Conservation (phyloP, 2,888 invertebrate species). For the Apeira syringaria region DNA sequence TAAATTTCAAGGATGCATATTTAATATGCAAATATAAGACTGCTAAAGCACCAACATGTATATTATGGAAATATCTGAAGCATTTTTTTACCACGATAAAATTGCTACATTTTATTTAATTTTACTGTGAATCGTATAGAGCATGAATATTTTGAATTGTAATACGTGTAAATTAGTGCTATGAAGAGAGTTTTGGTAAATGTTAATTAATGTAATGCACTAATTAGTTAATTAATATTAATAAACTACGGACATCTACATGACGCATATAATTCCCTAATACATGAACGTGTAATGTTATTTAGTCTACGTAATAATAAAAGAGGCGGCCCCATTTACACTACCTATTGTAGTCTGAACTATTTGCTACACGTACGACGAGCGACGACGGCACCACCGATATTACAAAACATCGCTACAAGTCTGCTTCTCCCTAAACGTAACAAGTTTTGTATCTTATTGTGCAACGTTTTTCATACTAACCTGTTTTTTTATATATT, state of each 20-base stretch:
- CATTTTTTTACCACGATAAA: slow-evolving; percentile 34
- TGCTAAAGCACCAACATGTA: slow-evolving; percentile 65
- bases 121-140: slow-evolving; percentile 20
- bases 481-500: too few relatives aligned
- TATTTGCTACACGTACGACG: slow-evolving; percentile 18
- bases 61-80: slow-evolving; percentile 52
- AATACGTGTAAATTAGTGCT: slow-evolving; percentile 39
- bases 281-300: slow-evolving; percentile 61
- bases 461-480: too few relatives aligned
- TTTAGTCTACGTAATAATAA: slow-evolving; percentile 59
- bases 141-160: slow-evolving; percentile 34
- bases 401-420: slow-evolving; percentile 6
- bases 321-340: slow-evolving; percentile 79
- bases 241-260: slow-evolving; percentile 60
- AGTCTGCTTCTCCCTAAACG: slow-evolving; percentile 14
- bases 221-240: slow-evolving; percentile 56
- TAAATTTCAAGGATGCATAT: slow-evolving; percentile 55
- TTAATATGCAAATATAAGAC: slow-evolving; percentile 59
- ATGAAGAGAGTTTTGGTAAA: slow-evolving; percentile 75
- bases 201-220: slow-evolving; percentile 51
- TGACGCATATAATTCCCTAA: slow-evolving; percentile 68
- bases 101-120: slow-evolving; percentile 1
- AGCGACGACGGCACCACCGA: slow-evolving; percentile 14
- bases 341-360: slow-evolving; percentile 37
- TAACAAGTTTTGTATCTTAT: slow-evolving; percentile 17